Evolutionary conservation across 1,140 invertebrate species (phyloP).

Genomic region (Notospermus geniculatus): DNA sequence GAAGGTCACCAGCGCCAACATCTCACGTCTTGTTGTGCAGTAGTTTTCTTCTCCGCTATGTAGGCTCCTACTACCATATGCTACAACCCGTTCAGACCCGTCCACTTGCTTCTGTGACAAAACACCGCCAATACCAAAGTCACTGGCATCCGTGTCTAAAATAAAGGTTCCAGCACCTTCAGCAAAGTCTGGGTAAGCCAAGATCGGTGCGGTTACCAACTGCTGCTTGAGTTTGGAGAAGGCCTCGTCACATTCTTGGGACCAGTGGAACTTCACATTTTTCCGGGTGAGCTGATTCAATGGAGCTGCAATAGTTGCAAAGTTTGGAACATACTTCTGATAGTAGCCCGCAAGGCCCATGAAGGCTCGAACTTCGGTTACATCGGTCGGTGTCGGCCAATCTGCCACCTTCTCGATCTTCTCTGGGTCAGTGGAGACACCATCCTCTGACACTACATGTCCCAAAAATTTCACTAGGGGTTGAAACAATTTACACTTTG

Average conservation of each 20-base stretch:
- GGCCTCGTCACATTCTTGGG: not conserved
- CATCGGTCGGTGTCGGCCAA: slow-evolving; percentile 29
- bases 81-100: not conserved
- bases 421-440: slow-evolving; percentile 24
- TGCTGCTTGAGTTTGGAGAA: not conserved
- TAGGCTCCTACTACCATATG: not conserved
- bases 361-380: slow-evolving; percentile 34
- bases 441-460: no score
- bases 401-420: slow-evolving; percentile 34
- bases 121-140: not conserved
- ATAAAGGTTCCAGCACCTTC: not conserved
- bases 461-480: slow-evolving; percentile 27
- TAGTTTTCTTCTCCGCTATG: not conserved
- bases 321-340: slow-evolving; percentile 26
- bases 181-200: not conserved
- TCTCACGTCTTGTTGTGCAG: no score
- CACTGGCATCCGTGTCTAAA: no score
- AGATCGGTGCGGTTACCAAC: not conserved
- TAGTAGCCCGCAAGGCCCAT: slow-evolving; percentile 29
- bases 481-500: slow-evolving; percentile 29
- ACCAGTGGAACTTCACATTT: not conserved
- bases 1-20: no score
- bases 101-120: not conserved
- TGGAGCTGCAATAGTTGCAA: slow-evolving; percentile 19
- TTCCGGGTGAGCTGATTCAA: slow-evolving; percentile 3